Evolutionary conservation across 1,140 invertebrate species (phyloP).

Genomic region (Diorhabda sublineata): DNA sequence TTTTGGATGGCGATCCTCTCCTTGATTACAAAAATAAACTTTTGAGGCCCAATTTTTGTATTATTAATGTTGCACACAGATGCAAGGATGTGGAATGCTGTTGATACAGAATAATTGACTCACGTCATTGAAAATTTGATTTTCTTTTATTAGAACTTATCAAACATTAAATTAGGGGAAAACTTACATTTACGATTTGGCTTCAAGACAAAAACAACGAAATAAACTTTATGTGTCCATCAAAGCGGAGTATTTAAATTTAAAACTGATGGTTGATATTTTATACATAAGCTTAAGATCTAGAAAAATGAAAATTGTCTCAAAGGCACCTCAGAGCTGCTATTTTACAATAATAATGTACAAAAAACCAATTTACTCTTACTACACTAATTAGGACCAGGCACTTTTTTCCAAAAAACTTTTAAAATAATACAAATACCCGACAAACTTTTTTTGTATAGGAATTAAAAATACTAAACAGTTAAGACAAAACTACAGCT

Average conservation of each 20-base stretch:
- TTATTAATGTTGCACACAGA: no score
- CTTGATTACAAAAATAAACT: no score
- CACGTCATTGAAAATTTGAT: no score
- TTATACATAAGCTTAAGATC: conserved; percentile 15
- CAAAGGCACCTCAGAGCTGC: conserved; percentile 31
- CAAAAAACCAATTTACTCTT: conserved; percentile 9
- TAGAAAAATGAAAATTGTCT: conserved; percentile 19
- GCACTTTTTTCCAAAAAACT: conserved; percentile 16
- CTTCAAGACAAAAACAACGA: conserved; percentile 19
- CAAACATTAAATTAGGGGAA: not conserved
- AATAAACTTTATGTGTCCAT: conserved; percentile 21
- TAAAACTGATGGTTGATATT: conserved; percentile 13
- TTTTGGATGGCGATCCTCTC: no score
- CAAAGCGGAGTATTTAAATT: conserved; percentile 29
- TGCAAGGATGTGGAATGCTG: no score
- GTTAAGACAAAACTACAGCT: not conserved
- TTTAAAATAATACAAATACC: conserved; percentile 16
- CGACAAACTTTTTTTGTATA: not conserved
- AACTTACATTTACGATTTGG: conserved; percentile 21
- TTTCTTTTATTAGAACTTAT: no score
- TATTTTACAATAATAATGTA: conserved; percentile 26
- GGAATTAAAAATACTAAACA: not conserved
- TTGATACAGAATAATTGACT: no score
- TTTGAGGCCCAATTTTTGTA: no score
- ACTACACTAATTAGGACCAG: not conserved